phyloP scores from a whole-genome alignment of 2,797 vertebrate species.

The Coilia nasus region DNA sequence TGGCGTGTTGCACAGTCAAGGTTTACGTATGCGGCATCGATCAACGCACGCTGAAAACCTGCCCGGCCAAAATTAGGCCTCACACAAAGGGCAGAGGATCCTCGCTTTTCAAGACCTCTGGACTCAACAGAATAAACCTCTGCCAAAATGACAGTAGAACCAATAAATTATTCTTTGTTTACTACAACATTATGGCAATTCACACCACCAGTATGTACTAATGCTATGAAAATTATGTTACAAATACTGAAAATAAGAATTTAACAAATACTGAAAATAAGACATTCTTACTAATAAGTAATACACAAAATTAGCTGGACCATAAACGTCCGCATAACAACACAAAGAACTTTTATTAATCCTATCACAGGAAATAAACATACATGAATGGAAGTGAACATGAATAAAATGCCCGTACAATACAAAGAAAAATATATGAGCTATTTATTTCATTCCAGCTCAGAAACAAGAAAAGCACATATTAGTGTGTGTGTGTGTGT shows the following conservation, averaged over 20 bases:
- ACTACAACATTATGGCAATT: too few relatives aligned
- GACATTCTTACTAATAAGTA: too few relatives aligned
- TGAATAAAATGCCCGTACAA: background rate
- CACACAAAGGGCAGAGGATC: slow-evolving; percentile 7
- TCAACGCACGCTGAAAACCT: slow-evolving; percentile 36
- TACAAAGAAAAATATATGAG: background rate
- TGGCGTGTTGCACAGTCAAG: slow-evolving; percentile 1
- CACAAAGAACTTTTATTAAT: background rate
- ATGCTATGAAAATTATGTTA: too few relatives aligned
- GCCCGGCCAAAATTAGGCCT: slow-evolving; percentile 18
- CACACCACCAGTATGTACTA: too few relatives aligned
- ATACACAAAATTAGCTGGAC: too few relatives aligned
- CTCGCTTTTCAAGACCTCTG: background rate
- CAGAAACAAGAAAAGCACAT: background rate
- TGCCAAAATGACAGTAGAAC: too few relatives aligned
- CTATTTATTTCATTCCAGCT: background rate
- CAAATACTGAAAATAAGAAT: too few relatives aligned
- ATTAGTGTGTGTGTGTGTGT: background rate
- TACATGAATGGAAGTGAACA: background rate
- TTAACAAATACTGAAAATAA: too few relatives aligned
- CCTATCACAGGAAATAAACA: background rate
- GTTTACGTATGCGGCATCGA: slow-evolving; percentile 35
- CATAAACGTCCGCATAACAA: too few relatives aligned
- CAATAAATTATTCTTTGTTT: too few relatives aligned
- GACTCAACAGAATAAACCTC: too few relatives aligned